Conservation (phyloP, 1,140 invertebrate species). For the Rhyzopertha dominica region DNA sequence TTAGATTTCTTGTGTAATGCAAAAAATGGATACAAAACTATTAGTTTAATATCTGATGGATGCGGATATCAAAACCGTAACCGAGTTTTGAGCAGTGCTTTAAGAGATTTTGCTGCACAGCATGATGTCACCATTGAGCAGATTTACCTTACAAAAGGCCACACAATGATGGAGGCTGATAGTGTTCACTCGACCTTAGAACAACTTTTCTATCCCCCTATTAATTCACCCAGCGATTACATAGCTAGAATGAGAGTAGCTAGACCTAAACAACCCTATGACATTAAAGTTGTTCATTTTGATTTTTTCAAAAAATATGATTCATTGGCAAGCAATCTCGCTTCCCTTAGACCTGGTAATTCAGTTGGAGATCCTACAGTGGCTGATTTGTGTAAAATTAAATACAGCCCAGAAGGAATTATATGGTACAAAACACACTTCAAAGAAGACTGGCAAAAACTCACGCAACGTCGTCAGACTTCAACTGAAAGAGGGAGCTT, state of each 20-base stretch:
- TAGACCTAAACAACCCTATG: conserved; percentile 17
- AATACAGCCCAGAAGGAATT: too few relatives aligned
- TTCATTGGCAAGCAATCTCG: too few relatives aligned
- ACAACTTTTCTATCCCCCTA: conserved; percentile 21
- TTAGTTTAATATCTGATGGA: conserved; percentile 26
- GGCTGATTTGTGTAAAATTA: too few relatives aligned
- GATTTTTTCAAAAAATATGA: too few relatives aligned
- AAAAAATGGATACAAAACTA: conserved; percentile 4
- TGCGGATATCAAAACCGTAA: conserved; percentile 27
- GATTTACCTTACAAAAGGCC: conserved; percentile 29
- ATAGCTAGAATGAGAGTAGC: conserved; percentile 19
- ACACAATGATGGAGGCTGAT: conserved; percentile 42
- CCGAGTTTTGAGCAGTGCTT: conserved; percentile 12
- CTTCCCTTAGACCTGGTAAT: too few relatives aligned
- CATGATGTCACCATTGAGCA: conserved; percentile 2
- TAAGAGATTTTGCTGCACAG: background rate
- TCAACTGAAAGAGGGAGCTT: too few relatives aligned
- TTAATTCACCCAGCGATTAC: conserved; percentile 23
- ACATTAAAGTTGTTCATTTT: conserved; percentile 3
- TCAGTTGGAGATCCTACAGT: too few relatives aligned
- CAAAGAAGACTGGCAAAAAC: too few relatives aligned
- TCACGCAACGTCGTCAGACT: too few relatives aligned
- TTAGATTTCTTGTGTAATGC: conserved; percentile 16
- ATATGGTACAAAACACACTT: too few relatives aligned
- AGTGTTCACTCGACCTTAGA: conserved; percentile 32